Evolutionary conservation across 2,888 invertebrate genomes (phyloP), one percentile per base, ranked within the genome.

Genomic region (Serrognathus titanus): DNA sequence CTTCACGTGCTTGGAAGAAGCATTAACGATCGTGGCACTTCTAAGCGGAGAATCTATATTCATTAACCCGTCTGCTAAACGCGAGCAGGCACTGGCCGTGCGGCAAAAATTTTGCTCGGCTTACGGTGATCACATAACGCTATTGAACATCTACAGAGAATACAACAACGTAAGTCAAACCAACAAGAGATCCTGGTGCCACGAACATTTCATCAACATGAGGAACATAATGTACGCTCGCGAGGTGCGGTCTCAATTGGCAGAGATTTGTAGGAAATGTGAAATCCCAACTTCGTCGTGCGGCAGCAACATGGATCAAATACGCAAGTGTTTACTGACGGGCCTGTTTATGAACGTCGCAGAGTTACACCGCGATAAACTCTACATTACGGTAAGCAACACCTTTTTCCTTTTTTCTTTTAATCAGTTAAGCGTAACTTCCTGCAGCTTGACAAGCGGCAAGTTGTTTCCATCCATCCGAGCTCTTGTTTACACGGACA

Each of bases 61-160:
- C 68, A 80, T 88, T 59, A 87, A 86, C 48, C 88, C 90, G 51
- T 81, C 84, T 60, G 82, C 86, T 45, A 92, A 90, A 78, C 81
- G 89, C 54, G 91, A 92, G 65, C 86, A 90, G 72, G 92, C 92
- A 0, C 71, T 85, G 37, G 83, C 84, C 64, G 87, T 88, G 0
- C 82, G 88, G 66, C 81, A 83, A 62, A 94, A 94, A 78, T 97
- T 97, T 75, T 76, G 85, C 55, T 91, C 94, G 0, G 83, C 87
- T 13, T 85, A 91, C 64, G 97, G 99, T 9, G 98, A 99, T 77
- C 95, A 95, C 72, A 81, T 97, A 43, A 96, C 94, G 1, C 80
- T 95, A 52, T 80, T 98, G 10, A 98, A 96, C 75, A 89, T 97
- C 38, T 97, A 85, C 74, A 86, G 87, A 69, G 89, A 87, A 3